These are phyloP conservation scores for Matsumyia berberina DNA, from an alignment of 2,888 invertebrate species.

Conservation along the genomic window DNA sequence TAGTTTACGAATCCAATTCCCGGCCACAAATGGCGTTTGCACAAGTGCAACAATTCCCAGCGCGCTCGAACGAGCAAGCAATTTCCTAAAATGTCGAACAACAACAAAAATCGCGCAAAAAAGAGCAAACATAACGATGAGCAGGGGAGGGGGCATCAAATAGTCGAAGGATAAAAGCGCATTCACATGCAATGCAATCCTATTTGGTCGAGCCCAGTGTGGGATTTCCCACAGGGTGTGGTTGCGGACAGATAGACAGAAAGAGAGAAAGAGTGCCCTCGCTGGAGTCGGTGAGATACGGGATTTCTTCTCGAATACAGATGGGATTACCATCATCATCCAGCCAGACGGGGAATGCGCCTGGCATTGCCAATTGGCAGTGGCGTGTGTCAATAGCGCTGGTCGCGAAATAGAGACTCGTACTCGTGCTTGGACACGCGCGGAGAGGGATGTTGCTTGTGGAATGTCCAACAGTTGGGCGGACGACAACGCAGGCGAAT, in stretches of 20 bases:
- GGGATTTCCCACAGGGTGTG: conserved; percentile 34
- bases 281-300: conserved; percentile 69
- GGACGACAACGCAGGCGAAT: conserved; percentile 16
- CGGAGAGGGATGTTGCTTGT: conserved; percentile 19
- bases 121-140: not conserved
- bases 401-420: conserved; percentile 61
- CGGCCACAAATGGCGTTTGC: conserved; percentile 79
- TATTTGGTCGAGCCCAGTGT: conserved; percentile 47
- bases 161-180: conserved; percentile 72
- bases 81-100: conserved; percentile 69
- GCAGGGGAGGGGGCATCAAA: conserved; percentile 30
- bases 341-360: conserved; percentile 46
- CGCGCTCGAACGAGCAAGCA: conserved; percentile 68
- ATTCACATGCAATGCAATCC: conserved; percentile 74
- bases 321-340: conserved; percentile 72
- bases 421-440: conserved; percentile 11
- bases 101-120: conserved; percentile 60
- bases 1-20: conserved; percentile 74
- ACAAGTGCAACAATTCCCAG: conserved; percentile 83
- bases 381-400: conserved; percentile 56
- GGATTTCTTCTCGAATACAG: conserved; percentile 70
- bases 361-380: conserved; percentile 44
- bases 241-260: conserved; percentile 12
- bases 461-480: conserved; percentile 60
- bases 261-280: conserved; percentile 17